A percentile compares a stretch with the other conserved stretches of the same genome.
Evolutionary conservation across 37 sponge, comb jelly and placozoan genomes (phyloP).

Genomic region (Oopsacas minuta): DNA sequence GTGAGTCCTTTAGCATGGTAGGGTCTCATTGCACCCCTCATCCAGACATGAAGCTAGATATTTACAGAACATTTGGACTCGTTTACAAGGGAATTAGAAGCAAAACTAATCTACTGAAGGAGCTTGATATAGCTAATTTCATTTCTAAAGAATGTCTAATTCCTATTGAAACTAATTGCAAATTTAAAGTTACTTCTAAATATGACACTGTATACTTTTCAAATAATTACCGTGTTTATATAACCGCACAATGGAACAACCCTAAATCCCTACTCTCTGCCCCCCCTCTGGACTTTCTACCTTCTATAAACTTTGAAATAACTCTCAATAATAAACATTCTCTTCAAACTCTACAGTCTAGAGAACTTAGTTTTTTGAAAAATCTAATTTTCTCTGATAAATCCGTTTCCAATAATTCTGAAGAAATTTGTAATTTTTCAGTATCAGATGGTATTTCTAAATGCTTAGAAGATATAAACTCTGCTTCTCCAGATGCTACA

Average conservation of each 20-base stretch:
- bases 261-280: not conserved
- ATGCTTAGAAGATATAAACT: not conserved
- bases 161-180: not conserved
- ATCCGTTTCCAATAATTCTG: not conserved
- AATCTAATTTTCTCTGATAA: not conserved
- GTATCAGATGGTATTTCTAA: not conserved
- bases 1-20: not conserved
- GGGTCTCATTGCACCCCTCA: not conserved
- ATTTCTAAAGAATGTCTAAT: not conserved
- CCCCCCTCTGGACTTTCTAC: not conserved
- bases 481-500: conserved; percentile 4
- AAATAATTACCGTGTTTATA: not conserved
- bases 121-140: not conserved
- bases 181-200: not conserved
- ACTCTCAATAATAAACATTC: not conserved
- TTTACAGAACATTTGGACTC: not conserved
- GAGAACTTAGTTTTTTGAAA: not conserved
- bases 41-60: not conserved
- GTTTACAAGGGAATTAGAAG: not conserved
- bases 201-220: conserved; percentile 6
- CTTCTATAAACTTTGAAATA: not conserved
- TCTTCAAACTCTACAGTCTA: not conserved
- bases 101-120: not conserved
- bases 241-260: conserved; percentile 2
- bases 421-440: not conserved